A percentile compares a stretch with the other conserved stretches of the same genome.
Conservation (phyloP, 2,888 invertebrate genomes). For the Elmis aenea region DNA sequence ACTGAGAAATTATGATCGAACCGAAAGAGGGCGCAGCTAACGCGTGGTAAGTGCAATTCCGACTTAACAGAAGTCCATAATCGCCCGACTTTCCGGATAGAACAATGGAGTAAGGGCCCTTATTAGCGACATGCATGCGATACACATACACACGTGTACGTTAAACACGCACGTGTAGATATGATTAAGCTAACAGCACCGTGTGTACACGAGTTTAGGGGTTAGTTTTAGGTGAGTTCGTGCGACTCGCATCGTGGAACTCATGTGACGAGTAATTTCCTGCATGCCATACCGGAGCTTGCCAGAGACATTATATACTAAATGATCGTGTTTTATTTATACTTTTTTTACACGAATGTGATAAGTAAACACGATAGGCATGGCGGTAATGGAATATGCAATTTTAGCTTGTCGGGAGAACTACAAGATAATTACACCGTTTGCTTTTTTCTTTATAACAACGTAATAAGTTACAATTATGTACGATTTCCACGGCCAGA, state of each 20-base stretch:
- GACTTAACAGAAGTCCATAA: conserved; percentile 17
- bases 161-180: conserved; percentile 26
- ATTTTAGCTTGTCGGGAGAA: neutral
- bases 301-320: conserved; percentile 15
- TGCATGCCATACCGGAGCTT: conserved; percentile 21
- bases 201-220: conserved; percentile 16
- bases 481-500: too few relatives aligned
- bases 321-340: conserved; percentile 18
- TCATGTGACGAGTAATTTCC: conserved; percentile 27
- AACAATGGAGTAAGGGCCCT: conserved; percentile 10
- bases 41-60: conserved; percentile 19
- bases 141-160: conserved; percentile 19
- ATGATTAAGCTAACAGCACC: conserved; percentile 15
- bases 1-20: conserved; percentile 12
- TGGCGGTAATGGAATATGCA: conserved; percentile 9
- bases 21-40: conserved; percentile 12
- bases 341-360: conserved; percentile 18
- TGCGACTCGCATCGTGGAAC: conserved; percentile 13
- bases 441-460: too few relatives aligned
- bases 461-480: too few relatives aligned
- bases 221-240: conserved; percentile 10
- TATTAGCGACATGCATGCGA: conserved; percentile 17
- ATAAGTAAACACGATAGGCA: conserved; percentile 14
- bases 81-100: conserved; percentile 15
- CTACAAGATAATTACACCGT: too few relatives aligned